Evolutionary conservation across 2,797 vertebrate genomes (phyloP).

Genomic region (Danio jaintianensis): DNA sequence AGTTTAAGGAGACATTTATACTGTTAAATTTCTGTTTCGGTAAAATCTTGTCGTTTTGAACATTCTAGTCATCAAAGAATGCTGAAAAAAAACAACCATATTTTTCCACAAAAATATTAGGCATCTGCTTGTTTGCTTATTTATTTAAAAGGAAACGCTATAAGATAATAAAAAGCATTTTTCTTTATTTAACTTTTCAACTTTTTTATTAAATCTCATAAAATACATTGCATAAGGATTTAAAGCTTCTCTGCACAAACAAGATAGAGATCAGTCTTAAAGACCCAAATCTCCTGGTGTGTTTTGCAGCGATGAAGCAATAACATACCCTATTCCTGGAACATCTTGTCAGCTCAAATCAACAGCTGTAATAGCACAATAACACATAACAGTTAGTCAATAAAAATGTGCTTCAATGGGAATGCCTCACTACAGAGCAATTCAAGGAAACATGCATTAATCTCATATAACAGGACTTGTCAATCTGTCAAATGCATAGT

Average conservation of each 20-base stretch:
- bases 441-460: background rate
- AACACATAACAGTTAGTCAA: background rate
- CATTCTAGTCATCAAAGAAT: too few species aligned
- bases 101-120: too few species aligned
- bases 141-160: too few species aligned
- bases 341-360: slow-evolving; percentile 21
- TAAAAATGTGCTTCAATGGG: background rate
- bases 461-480: background rate
- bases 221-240: background rate
- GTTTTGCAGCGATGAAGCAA: slow-evolving; percentile 5
- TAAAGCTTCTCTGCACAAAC: background rate
- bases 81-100: too few species aligned
- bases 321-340: slow-evolving; percentile 33
- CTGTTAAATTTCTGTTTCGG: too few species aligned
- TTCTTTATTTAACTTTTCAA: too few species aligned
- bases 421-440: slow-evolving; percentile 8
- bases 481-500: background rate
- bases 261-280: background rate
- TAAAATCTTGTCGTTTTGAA: too few species aligned
- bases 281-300: slow-evolving; percentile 9
- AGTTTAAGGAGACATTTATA: too few species aligned
- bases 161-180: slow-evolving; percentile 1
- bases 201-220: background rate
- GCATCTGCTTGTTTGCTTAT: too few species aligned
- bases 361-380: slow-evolving; percentile 6